Percentiles rank a stretch among this genome's conserved stretches.
These are phyloP conservation scores for Helarctos malayanus DNA, from an alignment of 2,797 vertebrate genomes.

Conservation along the genomic window DNA sequence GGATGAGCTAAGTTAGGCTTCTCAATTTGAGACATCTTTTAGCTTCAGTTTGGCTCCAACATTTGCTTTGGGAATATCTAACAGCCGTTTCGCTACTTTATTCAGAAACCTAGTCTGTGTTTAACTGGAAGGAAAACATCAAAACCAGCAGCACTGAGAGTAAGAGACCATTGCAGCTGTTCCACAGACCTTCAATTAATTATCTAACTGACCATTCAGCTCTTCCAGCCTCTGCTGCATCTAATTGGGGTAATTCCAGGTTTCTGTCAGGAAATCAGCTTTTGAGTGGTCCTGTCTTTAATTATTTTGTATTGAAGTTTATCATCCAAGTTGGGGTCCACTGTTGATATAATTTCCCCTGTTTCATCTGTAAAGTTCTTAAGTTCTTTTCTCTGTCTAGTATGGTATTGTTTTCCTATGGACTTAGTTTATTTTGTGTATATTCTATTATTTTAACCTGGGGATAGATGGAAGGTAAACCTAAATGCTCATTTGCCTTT, in stretches of 20 bases:
- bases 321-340: neutral
- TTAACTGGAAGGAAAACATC: neutral
- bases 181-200: neutral
- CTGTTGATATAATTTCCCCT: neutral
- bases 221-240: neutral
- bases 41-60: neutral
- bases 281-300: neutral
- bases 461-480: neutral
- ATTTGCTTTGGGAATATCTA: neutral
- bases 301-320: neutral
- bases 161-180: neutral
- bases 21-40: neutral
- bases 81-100: neutral
- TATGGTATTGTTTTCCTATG: neutral
- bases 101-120: neutral
- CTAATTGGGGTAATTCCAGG: neutral
- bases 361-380: neutral
- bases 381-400: neutral
- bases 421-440: neutral
- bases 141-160: neutral
- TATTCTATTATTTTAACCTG: neutral
- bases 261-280: neutral
- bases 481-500: neutral
- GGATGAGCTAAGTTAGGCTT: neutral
- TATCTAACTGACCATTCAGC: neutral